Evolutionary conservation across 2,113 vertebrate species (phyloP), one percentile per base, ranked within the genome.

Genomic region (Dicerorhinus sumatrensis): DNA sequence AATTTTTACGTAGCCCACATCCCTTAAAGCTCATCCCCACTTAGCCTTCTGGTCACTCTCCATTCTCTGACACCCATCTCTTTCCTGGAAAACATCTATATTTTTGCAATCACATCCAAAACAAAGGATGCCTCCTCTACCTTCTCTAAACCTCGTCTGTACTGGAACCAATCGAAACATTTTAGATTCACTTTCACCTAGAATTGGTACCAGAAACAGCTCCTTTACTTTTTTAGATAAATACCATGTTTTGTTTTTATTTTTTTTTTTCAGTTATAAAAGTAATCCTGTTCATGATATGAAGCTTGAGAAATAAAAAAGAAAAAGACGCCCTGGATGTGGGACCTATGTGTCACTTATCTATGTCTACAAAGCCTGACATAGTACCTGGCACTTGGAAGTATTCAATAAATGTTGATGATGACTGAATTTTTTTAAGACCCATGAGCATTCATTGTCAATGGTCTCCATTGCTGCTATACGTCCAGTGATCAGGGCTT

Each of bases 271-370:
- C 16, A 81, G 21, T 36, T 89, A 46, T 73, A 65, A 80, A 87
- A 20, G 14, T 89, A 76, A 82, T 72, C 54, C 42, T 95, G 5
- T 69, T 94, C 7, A 11, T 83, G 76, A 23, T 70, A 46, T 75
- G 62, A 88, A 80, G 10, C 25, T 79, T 94, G 46, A 84, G 29
- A 92, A 89, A 51, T 42, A n/a, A 94, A 91, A 60, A 46, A 70
- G 12, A 67, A 65, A 93, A 86, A 70, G 12, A 85, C 21, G 31
- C 8, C 9, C 21, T 58, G 23, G 16, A 9, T 69, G 8, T 5
- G 48, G 5, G 2, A 29, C 7, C 85, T 76, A 14, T 8, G 12
- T 77, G 51, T 62, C 25, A 33, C 6, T 46, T 81, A 39, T 39
- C 36, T 69, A 33, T 33, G 8, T 39, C 51, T 36, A 93, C 25